Evolutionary conservation across 2,113 vertebrate species (phyloP).

Genomic region (Himantopus leucocephalus): DNA sequence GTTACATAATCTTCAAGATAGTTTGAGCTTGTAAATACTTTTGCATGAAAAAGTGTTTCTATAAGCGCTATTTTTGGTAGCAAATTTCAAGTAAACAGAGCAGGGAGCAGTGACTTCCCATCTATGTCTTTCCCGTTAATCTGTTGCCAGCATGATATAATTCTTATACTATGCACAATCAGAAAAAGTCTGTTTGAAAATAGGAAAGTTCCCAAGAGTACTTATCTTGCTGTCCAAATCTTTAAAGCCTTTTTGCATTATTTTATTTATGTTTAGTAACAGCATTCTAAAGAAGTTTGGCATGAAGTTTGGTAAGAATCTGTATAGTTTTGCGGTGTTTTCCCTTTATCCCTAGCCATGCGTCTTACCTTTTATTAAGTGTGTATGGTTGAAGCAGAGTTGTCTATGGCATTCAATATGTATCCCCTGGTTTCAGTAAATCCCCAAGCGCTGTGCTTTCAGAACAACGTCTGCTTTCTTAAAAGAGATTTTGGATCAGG

Average conservation of each 20-base stretch:
- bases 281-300: background rate
- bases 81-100: background rate
- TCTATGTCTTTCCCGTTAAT: background rate
- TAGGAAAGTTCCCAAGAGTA: background rate
- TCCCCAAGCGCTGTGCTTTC: rapidly evolving
- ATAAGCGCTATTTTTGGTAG: background rate
- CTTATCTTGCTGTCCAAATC: background rate
- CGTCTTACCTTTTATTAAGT: background rate
- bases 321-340: background rate
- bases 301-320: background rate
- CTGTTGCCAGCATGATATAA: background rate
- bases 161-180: background rate
- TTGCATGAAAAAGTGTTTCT: background rate
- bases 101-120: background rate
- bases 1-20: background rate
- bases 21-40: background rate
- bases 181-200: background rate
- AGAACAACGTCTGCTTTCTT: background rate
- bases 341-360: background rate
- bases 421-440: background rate
- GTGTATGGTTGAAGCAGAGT: background rate
- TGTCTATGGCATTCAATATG: background rate
- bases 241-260: background rate
- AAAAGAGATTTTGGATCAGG: background rate
- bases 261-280: background rate